Conservation (phyloP, 2,113 vertebrate genomes). For the Cranoglanis bouderius region DNA sequence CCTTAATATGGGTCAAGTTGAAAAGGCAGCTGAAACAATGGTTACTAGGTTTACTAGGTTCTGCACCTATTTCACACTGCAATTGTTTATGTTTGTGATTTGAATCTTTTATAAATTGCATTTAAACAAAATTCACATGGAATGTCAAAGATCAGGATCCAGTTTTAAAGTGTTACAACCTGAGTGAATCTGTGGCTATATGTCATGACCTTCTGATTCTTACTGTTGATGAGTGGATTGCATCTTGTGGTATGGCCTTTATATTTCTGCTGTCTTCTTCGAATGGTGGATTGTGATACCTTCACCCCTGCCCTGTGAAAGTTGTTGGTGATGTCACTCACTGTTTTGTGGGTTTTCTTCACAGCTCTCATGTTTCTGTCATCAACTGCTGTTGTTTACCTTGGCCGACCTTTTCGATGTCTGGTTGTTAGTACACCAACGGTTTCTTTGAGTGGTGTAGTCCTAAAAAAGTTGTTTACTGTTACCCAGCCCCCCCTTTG, state of each 20-base stretch:
- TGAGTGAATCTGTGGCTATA: neutral
- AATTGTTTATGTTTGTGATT: neutral
- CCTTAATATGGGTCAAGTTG: conserved; percentile 58
- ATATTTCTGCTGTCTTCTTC: neutral
- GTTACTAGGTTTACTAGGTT: neutral
- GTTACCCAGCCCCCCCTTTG: too few relatives aligned
- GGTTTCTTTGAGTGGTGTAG: neutral
- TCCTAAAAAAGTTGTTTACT: too few relatives aligned
- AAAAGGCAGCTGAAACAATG: neutral
- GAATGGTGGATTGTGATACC: neutral
- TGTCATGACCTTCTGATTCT: neutral
- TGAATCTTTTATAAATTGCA: neutral
- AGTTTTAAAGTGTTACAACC: conserved; percentile 3
- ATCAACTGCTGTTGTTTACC: neutral
- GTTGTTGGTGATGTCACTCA: neutral
- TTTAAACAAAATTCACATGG: neutral
- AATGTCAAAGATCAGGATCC: neutral
- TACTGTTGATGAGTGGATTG: neutral
- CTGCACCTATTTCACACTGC: neutral
- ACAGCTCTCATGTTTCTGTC: neutral
- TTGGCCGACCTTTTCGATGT: neutral
- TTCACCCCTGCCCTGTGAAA: neutral
- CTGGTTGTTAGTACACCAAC: neutral
- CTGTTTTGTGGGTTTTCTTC: neutral
- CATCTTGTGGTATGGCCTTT: neutral